Percentiles rank a stretch among this genome's conserved stretches.
Conservation (phyloP, 2,113 vertebrate species). For the Stomatorhinus ivindoensis region DNA sequence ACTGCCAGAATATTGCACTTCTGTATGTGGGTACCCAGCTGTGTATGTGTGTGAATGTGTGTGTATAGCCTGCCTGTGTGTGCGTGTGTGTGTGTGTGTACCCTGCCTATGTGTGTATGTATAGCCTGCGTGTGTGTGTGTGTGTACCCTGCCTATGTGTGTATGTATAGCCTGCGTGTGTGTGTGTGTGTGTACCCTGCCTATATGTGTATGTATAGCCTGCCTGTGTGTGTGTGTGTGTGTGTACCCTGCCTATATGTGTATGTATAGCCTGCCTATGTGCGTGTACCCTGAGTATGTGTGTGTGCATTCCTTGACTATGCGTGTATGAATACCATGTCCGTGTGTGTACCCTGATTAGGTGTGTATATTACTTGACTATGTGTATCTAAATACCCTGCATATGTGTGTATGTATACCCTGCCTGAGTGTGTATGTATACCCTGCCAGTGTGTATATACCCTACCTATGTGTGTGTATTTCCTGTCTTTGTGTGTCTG, state of each 20-base stretch:
- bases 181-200: background rate
- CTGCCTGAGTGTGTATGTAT: background rate
- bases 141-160: background rate
- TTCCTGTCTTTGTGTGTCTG: background rate
- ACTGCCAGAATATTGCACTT: constrained; percentile 35
- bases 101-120: background rate
- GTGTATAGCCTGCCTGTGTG: background rate
- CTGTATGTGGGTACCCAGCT: background rate
- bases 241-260: background rate
- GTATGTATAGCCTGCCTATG: background rate
- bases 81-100: background rate
- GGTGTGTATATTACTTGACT: too few species aligned
- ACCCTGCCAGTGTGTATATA: background rate
- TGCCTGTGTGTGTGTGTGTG: too few species aligned
- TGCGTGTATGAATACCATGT: too few species aligned
- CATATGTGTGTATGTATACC: too few species aligned
- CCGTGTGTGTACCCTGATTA: too few species aligned
- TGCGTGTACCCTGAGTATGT: too few species aligned
- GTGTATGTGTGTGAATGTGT: background rate
- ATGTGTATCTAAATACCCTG: background rate
- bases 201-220: background rate
- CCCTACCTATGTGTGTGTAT: background rate
- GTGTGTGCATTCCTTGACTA: too few species aligned
- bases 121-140: background rate
- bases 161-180: background rate